Evolutionary conservation across 2,888 invertebrate species (phyloP), one percentile per base, ranked within the genome.

Genomic region (Zygothrica quintamaculata): DNA sequence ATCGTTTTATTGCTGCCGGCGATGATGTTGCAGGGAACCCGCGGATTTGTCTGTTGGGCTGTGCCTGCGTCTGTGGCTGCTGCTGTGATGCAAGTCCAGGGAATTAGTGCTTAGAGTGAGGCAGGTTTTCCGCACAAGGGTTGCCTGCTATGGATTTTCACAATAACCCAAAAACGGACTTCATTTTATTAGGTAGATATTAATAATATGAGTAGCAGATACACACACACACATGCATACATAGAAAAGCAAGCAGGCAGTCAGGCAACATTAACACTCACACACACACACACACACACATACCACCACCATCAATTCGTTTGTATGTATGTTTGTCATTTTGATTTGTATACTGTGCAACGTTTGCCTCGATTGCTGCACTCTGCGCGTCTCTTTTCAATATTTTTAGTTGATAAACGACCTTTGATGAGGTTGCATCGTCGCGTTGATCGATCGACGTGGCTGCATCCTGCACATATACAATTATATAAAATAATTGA

Each of bases 351-450:
- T 13, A 34, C 25, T 51, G 59, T n/a, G 33, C 36, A 39, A 22
- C 59, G 70, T 71, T 71, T 48, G 69, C 78, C 65, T 58, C 68
- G 62, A 64, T 64, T 57, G 62, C 78, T 74, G 79, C 76, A 70
- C 42, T 62, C 68, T 42, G 46, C 75, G 53, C 52, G 47, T 68
- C 69, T 59, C 77, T 84, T 86, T 86, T 82, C 87, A 85, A 82
- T 85, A 89, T 88, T 88, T 90, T 90, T 88, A 90, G 90, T 90
- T 85, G 89, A 90, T 89, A 88, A 88, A 87, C 88, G 85, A 88
- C 88, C 87, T 87, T 90, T 90, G 89, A 88, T 89, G 90, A 87
- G 85, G 86, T 77, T 84, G 87, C 89, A 89, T 89, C 89, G 88
- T 81, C 53, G 73, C 87, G 74, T 73, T 85, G 74, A 84, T 88